These are phyloP conservation scores for Cheirogaleus major DNA, from an alignment of 2,797 vertebrate genomes.

Conservation along the genomic window DNA sequence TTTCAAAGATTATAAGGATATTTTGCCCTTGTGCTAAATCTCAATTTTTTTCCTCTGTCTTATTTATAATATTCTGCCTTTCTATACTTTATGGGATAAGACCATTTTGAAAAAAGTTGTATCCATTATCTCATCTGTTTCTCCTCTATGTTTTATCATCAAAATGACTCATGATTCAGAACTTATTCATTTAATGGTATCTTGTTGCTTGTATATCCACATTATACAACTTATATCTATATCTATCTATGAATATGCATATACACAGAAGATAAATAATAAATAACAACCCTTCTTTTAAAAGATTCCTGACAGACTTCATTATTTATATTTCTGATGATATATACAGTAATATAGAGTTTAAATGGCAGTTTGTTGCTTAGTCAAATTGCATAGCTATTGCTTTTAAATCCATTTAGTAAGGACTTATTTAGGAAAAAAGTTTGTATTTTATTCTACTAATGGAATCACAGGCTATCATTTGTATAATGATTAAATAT, in stretches of 20 bases:
- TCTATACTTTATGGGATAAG: conserved; percentile 55
- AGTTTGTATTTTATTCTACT: not conserved
- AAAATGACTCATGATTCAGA: conserved; percentile 67
- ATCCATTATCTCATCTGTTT: conserved; percentile 62
- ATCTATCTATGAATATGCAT: not conserved
- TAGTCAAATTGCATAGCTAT: not conserved
- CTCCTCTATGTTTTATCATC: conserved; percentile 59
- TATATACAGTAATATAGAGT: not conserved
- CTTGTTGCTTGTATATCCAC: not conserved
- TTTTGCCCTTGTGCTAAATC: not conserved
- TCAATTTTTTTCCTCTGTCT: not conserved
- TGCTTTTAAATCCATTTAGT: not conserved
- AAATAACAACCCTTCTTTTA: not conserved
- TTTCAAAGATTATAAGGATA: conserved; percentile 34
- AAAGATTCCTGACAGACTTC: not conserved
- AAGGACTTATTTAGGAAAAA: not conserved
- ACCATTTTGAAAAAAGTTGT: conserved; percentile 57
- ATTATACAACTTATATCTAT: conserved; percentile 16
- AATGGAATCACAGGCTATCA: not conserved
- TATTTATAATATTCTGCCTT: conserved; percentile 23
- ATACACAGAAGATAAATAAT: not conserved
- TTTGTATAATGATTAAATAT: not conserved
- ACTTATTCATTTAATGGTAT: conserved; percentile 50
- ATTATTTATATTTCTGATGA: conserved; percentile 24
- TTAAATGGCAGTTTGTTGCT: conserved; percentile 11